phyloP scores from a whole-genome alignment of 2,797 vertebrate genomes.

The Rhinella marina region DNA sequence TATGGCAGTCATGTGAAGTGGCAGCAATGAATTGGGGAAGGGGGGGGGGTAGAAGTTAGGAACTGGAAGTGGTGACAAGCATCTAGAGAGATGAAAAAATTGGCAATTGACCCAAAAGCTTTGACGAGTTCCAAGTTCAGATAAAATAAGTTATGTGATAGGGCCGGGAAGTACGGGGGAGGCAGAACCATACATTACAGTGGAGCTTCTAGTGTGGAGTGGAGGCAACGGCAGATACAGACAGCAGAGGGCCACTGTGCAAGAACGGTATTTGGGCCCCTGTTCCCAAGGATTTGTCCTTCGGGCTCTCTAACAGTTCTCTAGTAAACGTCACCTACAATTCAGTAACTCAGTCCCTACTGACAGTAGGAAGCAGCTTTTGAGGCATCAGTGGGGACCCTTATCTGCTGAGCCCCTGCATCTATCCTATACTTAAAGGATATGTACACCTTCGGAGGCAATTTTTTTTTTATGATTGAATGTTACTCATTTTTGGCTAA shows the following conservation, averaged over 20 bases:
- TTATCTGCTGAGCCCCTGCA: too few relatives aligned
- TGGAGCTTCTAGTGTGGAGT: not conserved
- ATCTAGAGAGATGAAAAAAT: not conserved
- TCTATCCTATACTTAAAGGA: too few relatives aligned
- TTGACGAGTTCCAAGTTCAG: not conserved
- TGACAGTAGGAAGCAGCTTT: too few relatives aligned
- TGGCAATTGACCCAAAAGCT: not conserved
- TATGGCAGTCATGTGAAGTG: constrained; percentile 4
- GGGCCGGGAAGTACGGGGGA: not conserved
- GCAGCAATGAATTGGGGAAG: not conserved
- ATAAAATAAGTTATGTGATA: not conserved
- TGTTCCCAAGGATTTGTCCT: too few relatives aligned
- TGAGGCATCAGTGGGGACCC: too few relatives aligned
- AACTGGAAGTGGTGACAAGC: not conserved
- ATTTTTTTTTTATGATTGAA: too few relatives aligned
- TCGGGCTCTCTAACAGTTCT: too few relatives aligned
- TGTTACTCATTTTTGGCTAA: too few relatives aligned
- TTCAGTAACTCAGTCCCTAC: too few relatives aligned
- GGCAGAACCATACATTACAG: not conserved
- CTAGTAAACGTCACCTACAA: too few relatives aligned
- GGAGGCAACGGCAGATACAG: not conserved
- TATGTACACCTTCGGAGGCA: too few relatives aligned
- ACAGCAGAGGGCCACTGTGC: not conserved
- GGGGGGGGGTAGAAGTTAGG: not conserved
- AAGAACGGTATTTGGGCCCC: not conserved